phyloP scores from a whole-genome alignment of 2,797 vertebrate species.

The Astyanax mexicanus region DNA sequence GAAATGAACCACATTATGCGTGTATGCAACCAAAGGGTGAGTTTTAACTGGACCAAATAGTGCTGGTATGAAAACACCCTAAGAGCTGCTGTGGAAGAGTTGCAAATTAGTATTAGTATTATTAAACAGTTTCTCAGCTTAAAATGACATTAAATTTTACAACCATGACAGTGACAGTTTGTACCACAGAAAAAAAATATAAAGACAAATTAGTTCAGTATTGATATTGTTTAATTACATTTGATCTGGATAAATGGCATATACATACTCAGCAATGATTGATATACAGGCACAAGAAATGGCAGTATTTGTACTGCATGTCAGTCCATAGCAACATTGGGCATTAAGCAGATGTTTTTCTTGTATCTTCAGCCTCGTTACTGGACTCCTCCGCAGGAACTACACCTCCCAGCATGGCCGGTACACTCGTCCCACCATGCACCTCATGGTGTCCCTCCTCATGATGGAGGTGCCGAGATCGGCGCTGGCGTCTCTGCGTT shows the following conservation, averaged over 20 bases:
- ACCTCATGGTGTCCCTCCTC: conserved; percentile 80
- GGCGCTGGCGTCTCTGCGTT: conserved; percentile 58
- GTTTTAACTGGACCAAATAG: too few relatives aligned
- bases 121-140: too few relatives aligned
- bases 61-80: too few relatives aligned
- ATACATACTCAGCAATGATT: conserved; percentile 8
- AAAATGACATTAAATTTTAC: too few relatives aligned
- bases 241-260: conserved; percentile 37
- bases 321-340: not conserved
- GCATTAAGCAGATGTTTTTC: not conserved
- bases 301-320: conserved; percentile 2
- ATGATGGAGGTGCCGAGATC: conserved; percentile 71
- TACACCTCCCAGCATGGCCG: conserved; percentile 84
- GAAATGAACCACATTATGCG: too few relatives aligned
- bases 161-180: not conserved
- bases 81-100: too few relatives aligned
- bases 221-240: conserved; percentile 38
- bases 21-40: too few relatives aligned
- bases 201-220: not conserved
- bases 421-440: conserved; percentile 85
- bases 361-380: not conserved
- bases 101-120: too few relatives aligned
- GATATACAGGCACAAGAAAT: conserved; percentile 26
- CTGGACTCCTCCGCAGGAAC: conserved; percentile 28
- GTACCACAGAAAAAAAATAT: not conserved